Evolutionary conservation across 2,888 invertebrate genomes (phyloP), one percentile per base, ranked within the genome.

Genomic region (Dione vanillae): DNA sequence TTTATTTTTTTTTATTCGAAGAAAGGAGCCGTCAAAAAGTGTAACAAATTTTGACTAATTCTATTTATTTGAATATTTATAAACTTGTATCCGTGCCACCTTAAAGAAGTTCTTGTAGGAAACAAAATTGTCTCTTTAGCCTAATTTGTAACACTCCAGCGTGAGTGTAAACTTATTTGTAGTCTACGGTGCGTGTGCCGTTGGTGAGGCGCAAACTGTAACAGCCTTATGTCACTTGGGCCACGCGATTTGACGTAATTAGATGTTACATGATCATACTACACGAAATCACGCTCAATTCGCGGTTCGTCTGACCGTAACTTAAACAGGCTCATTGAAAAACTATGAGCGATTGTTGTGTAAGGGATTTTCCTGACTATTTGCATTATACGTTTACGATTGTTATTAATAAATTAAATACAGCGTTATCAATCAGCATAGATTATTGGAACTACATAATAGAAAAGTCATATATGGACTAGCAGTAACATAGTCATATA

Each of bases 191-290:
- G 75, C 70, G 74, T 80, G 79, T 79, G 79, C 78, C 79, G 79
- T 85, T 83, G 81, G 80, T 82, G 80, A 81, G 78, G 78, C 78
- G 79, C 79, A 79, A 85, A 87, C 81, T 87, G 87, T 87, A 90
- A 88, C 83, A 83, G 77, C 78, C 86, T 92, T 92, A 92, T 92
- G 88, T 92, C 91, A 92, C 85, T 89, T 87, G 73, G 81, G 74
- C 87, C 91, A 92, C 91, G 91, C 88, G 87, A 87, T 86, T 89
- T 87, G 85, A 89, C 85, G 92, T 91, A 91, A 92, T 91, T 87
- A 85, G 79, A 83, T 86, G 88, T 91, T 89, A 90, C 88, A 87
- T 87, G 86, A 83, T 76, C 82, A 76, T 77, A 78, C 75, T 77
- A 78, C 83, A 85, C 84, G 82, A 85, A 82, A 79, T 81, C 68